phyloP scores from a whole-genome alignment of 1,140 invertebrate genomes.

The Penaeus chinensis region DNA sequence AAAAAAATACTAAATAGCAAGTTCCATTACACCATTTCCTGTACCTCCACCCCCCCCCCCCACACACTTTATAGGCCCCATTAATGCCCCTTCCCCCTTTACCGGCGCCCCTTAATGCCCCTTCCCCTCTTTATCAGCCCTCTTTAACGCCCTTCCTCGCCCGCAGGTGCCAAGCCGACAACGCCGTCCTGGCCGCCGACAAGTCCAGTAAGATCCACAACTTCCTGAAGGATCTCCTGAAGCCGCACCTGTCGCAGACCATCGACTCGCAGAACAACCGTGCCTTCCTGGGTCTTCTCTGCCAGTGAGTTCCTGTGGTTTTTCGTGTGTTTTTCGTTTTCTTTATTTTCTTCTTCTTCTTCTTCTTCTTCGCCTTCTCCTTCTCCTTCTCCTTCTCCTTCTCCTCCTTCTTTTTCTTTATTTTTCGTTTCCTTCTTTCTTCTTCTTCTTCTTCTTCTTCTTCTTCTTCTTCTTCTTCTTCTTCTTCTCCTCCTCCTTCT shows the following conservation, averaged over 20 bases:
- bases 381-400: background rate
- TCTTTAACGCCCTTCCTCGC: background rate
- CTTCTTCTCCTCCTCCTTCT: background rate
- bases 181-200: constrained; percentile 60
- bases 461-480: too few relatives aligned
- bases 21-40: too few relatives aligned
- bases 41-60: too few relatives aligned
- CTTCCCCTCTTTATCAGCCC: background rate
- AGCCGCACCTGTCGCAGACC: constrained; percentile 53
- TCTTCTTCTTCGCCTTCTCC: background rate
- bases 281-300: constrained; percentile 60
- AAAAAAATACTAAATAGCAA: too few relatives aligned
- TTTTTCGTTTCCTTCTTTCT: too few relatives aligned
- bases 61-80: too few relatives aligned
- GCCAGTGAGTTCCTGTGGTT: constrained; percentile 43
- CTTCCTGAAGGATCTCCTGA: constrained; percentile 57
- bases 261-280: constrained; percentile 58
- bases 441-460: background rate
- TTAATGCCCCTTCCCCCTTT: background rate
- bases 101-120: background rate
- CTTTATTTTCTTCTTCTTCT: background rate
- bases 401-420: background rate
- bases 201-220: constrained; percentile 48
- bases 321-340: background rate
- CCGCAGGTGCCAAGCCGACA: constrained; percentile 61